Evolutionary conservation across 2,113 vertebrate genomes (phyloP).

Genomic region (Paralichthys olivaceus): DNA sequence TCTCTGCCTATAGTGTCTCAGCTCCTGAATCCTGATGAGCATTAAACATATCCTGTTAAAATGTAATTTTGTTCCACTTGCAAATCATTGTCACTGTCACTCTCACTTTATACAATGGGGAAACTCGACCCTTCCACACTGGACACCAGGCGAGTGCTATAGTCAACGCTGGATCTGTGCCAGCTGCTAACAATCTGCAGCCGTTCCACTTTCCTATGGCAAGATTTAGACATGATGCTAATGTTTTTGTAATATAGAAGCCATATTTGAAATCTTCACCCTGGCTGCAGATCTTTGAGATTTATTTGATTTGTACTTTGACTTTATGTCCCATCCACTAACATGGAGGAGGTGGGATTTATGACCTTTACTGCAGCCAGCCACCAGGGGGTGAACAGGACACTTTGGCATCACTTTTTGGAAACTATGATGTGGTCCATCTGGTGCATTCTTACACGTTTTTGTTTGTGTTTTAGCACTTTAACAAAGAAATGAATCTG

Average conservation of each 20-base stretch:
- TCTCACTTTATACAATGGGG: slow-evolving; percentile 46
- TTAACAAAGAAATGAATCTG: too few relatives aligned
- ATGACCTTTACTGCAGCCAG: too few relatives aligned
- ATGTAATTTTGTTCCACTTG: slow-evolving; percentile 71
- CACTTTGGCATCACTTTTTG: too few relatives aligned
- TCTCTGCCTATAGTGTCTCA: slow-evolving; percentile 29
- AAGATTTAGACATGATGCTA: neutral
- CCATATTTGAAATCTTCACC: too few relatives aligned
- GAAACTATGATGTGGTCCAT: too few relatives aligned
- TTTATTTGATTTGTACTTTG: too few relatives aligned
- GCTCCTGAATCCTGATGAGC: neutral
- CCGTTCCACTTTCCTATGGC: slow-evolving; percentile 10
- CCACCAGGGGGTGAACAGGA: too few relatives aligned
- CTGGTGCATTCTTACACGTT: too few relatives aligned
- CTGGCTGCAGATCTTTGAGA: too few relatives aligned
- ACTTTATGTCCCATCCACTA: too few relatives aligned
- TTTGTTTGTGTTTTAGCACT: too few relatives aligned
- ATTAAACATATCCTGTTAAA: slow-evolving; percentile 56
- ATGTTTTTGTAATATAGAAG: neutral
- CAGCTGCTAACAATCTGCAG: neutral
- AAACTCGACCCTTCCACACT: slow-evolving; percentile 20
- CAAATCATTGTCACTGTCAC: slow-evolving; percentile 63
- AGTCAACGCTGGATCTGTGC: neutral
- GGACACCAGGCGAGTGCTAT: slow-evolving; percentile 21
- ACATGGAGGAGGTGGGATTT: too few relatives aligned